Conservation (phyloP, 2,888 invertebrate species). For the Hirtodrosophila trivittata region DNA sequence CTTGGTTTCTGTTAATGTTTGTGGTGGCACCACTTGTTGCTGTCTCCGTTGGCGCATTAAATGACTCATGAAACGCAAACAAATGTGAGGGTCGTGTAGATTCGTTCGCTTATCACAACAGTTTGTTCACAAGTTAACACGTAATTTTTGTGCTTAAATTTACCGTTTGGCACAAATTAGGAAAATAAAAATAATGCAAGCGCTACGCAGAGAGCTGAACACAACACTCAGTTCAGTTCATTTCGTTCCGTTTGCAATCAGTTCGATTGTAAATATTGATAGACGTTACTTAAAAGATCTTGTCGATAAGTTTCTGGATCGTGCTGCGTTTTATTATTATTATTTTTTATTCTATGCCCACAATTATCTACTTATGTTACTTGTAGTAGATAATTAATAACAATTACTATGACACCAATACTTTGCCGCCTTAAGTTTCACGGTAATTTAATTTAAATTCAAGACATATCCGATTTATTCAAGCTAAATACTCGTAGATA, state of each 20-base stretch:
- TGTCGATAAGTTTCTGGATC: constrained; percentile 22
- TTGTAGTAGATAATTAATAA: no score
- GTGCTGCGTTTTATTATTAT: no score
- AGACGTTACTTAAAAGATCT: not conserved
- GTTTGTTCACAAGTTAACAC: constrained; percentile 40
- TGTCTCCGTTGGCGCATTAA: constrained; percentile 55
- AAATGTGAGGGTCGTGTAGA: constrained; percentile 17
- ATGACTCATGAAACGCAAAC: constrained; percentile 47
- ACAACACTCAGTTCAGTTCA: constrained; percentile 24
- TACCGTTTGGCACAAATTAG: constrained; percentile 36
- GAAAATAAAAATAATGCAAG: constrained; percentile 44
- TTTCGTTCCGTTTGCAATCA: constrained; percentile 22
- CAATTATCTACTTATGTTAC: no score
- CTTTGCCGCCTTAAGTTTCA: no score
- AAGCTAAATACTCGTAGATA: no score
- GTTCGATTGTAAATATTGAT: constrained; percentile 13
- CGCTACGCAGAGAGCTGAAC: constrained; percentile 40
- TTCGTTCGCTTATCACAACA: constrained; percentile 28
- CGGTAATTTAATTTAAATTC: no score
- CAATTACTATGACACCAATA: no score
- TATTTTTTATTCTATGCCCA: no score
- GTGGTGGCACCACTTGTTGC: constrained; percentile 70
- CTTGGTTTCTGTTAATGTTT: constrained; percentile 35
- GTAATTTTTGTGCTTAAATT: constrained; percentile 27
- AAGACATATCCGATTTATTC: no score